Evolutionary conservation across 2,113 vertebrate genomes (phyloP), one percentile per base, ranked within the genome.

Genomic region (Crotophaga sulcirostris): DNA sequence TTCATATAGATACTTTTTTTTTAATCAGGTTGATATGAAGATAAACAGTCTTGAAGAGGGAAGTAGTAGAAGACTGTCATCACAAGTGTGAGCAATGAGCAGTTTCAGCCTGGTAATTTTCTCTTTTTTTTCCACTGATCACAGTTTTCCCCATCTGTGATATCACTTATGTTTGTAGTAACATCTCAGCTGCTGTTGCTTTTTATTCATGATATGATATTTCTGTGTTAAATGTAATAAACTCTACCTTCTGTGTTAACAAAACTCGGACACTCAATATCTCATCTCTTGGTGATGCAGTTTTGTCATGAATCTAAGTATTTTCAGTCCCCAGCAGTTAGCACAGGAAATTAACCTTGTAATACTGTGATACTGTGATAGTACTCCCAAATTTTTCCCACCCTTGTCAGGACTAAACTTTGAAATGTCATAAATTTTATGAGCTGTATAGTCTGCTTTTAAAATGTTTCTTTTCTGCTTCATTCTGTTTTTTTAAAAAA

Each of bases 1-100:
- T 1, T 31, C 75, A 25, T 51, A 13, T 24, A 25, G 25, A 25
- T 24, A 51, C 45, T 58, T 36, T 17, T 15, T 19, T 51, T 36
- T 81, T 12, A 26, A 67, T 54, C 38, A 90, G 68, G 26, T 74
- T 94, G 54, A 70, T 86, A 75, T 33, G 31, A 95, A 93, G 56
- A 77, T 44, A 33, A 40, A 66, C 13, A 47, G 15, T 86, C 40
- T 69, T 25, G 36, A 74, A 18, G 19, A 64, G 3, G 11, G 10
- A 70, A 78, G 25, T 13, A 54, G 23, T 69, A 5, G 64, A 79
- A 72, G 26, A 56, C 13, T 54, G 34, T 63, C 14, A 75, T 28
- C 60, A 90, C 7, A 84, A 94, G 60, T 58, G 91, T 97, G 95
- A 97, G 45, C 83, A 94, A 75, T 54, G 83, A 87, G 7, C n/a